A percentile compares a stretch with the other conserved stretches of the same genome.
These are phyloP conservation scores for Proales similis DNA, from an alignment of 1,140 invertebrate species.

Conservation along the genomic window DNA sequence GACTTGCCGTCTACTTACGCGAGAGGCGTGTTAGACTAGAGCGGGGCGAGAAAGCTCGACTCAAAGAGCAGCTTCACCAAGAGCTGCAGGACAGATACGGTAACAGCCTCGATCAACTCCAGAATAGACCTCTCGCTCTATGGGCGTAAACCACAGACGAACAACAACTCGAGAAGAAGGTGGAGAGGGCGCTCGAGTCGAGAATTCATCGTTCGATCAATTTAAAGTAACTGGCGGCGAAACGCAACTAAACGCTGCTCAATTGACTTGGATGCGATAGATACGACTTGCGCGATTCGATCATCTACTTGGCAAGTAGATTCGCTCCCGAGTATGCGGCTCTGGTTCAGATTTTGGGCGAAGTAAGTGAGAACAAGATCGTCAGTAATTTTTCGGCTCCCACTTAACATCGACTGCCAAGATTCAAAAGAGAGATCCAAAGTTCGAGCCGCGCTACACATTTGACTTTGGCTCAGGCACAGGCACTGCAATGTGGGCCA, in stretches of 20 bases:
- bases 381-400: conserved; percentile 9
- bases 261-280: too few species aligned
- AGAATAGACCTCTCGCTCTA: too few species aligned
- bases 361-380: background rate
- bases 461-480: conserved; percentile 35
- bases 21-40: too few species aligned
- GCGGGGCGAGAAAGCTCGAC: too few species aligned
- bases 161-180: conserved; percentile 8
- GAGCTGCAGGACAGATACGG: too few species aligned
- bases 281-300: background rate
- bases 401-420: background rate
- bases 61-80: too few species aligned
- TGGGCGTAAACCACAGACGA: too few species aligned
- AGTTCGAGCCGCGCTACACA: background rate
- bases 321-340: conserved; percentile 33
- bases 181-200: conserved; percentile 9
- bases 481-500: conserved; percentile 28
- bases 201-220: conserved; percentile 30
- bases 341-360: conserved; percentile 15
- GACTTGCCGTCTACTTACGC: too few species aligned
- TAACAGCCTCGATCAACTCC: too few species aligned
- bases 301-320: conserved; percentile 8
- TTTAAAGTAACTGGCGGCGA: conserved; percentile 20
- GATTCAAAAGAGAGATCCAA: conserved; percentile 32
- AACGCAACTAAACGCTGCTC: too few species aligned